Evolutionary conservation across 1,140 invertebrate genomes (phyloP).

Genomic region (Caenorhabditis briggsae): DNA sequence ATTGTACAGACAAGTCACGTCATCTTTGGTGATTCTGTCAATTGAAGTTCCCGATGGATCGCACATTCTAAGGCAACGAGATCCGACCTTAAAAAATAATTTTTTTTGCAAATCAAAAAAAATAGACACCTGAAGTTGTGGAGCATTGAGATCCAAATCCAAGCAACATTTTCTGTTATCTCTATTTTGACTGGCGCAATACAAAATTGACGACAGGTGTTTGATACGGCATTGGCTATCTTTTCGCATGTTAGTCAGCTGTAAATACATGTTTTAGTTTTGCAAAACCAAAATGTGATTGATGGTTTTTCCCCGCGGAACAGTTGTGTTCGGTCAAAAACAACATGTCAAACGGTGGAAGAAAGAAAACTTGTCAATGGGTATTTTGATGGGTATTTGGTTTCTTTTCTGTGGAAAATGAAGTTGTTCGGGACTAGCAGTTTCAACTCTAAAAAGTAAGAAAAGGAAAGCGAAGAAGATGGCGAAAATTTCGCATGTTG

Average conservation of each 20-base stretch:
- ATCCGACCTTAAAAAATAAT: constrained; percentile 60
- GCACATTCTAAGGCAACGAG: constrained; percentile 67
- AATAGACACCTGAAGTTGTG: constrained; percentile 57
- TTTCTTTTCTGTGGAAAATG: background rate
- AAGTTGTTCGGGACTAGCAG: background rate
- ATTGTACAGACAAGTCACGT: constrained; percentile 67
- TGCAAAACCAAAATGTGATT: background rate
- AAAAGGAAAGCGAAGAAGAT: too few relatives aligned
- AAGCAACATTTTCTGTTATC: constrained; percentile 68
- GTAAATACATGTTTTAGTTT: background rate
- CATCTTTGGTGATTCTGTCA: constrained; percentile 65
- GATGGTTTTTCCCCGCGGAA: background rate
- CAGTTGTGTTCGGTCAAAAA: background rate
- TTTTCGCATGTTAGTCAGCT: constrained; percentile 65
- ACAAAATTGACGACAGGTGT: constrained; percentile 66
- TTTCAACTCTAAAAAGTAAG: too few relatives aligned
- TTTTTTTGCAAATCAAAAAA: too few relatives aligned
- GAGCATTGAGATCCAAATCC: constrained; percentile 66
- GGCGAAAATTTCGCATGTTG: too few relatives aligned
- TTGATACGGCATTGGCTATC: constrained; percentile 63
- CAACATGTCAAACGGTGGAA: constrained; percentile 28
- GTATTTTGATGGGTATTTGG: background rate
- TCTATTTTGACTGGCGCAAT: constrained; percentile 67
- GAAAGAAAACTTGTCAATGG: background rate
- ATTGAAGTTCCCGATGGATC: constrained; percentile 67